These are phyloP conservation scores for Phasianus colchicus DNA, from an alignment of 2,113 vertebrate genomes.

Conservation along the genomic window DNA sequence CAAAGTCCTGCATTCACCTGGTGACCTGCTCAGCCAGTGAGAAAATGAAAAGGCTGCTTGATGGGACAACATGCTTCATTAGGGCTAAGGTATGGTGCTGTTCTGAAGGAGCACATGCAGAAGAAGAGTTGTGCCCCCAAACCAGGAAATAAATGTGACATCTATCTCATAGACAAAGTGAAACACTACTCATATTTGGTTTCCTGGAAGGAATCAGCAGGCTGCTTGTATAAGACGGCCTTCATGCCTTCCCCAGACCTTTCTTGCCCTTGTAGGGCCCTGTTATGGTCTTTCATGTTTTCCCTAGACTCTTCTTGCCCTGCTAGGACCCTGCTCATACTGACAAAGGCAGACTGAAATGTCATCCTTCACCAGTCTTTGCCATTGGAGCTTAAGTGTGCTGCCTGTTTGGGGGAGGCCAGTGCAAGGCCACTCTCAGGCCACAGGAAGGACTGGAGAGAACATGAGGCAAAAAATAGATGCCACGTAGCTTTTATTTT, in stretches of 20 bases:
- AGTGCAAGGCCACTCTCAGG: not conserved
- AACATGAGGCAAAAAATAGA: not conserved
- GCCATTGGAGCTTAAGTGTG: not conserved
- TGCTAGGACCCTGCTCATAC: not conserved
- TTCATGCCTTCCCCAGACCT: not conserved
- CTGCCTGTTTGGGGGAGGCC: not conserved
- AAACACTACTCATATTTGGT: not conserved
- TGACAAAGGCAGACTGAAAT: not conserved
- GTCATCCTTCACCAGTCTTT: not conserved
- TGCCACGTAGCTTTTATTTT: not conserved
- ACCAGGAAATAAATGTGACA: not conserved
- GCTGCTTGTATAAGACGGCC: fast-evolving
- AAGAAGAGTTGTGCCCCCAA: not conserved
- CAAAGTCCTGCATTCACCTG: not conserved
- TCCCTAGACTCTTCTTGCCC: not conserved
- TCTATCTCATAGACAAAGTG: fast-evolving
- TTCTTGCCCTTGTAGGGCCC: not conserved
- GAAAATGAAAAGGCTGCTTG: not conserved
- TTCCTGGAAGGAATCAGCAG: not conserved
- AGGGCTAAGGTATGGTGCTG: not conserved
- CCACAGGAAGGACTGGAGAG: not conserved
- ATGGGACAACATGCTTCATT: not conserved
- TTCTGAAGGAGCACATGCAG: not conserved
- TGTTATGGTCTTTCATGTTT: not conserved
- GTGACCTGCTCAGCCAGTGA: not conserved